Evolutionary conservation across 2,888 invertebrate genomes (phyloP).

Genomic region (Hydriomena furcata): DNA sequence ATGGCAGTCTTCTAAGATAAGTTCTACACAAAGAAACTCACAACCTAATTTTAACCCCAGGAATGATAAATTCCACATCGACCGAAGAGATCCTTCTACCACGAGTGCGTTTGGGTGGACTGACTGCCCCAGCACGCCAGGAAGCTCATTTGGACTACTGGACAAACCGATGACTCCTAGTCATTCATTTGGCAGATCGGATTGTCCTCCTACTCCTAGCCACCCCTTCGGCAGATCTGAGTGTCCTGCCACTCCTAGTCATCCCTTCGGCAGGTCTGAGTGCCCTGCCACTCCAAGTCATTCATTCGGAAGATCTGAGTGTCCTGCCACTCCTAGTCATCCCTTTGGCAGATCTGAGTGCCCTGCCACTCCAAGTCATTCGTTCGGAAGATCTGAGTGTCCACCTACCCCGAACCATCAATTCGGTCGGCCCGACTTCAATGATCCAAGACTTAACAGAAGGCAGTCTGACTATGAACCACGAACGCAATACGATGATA

Average conservation of each 20-base stretch:
- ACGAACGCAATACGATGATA: conserved; percentile 47
- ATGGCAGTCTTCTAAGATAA: conserved; percentile 21
- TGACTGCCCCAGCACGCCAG: conserved; percentile 52
- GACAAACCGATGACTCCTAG: conserved; percentile 54
- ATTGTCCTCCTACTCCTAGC: conserved; percentile 55
- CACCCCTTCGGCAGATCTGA: conserved; percentile 57
- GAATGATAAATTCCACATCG: conserved; percentile 40
- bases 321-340: conserved; percentile 37
- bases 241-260: conserved; percentile 43
- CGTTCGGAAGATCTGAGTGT: conserved; percentile 42
- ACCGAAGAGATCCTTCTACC: conserved; percentile 47
- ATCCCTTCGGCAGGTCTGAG: conserved; percentile 42
- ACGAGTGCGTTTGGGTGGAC: conserved; percentile 48
- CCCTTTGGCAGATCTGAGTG: conserved; percentile 41
- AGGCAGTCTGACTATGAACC: conserved; percentile 50
- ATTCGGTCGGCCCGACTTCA: conserved; percentile 42
- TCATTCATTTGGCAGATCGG: conserved; percentile 54
- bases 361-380: conserved; percentile 37
- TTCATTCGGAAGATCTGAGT: conserved; percentile 44
- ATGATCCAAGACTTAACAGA: conserved; percentile 65
- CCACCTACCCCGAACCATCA: conserved; percentile 40
- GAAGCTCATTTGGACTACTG: conserved; percentile 49
- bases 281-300: conserved; percentile 48
- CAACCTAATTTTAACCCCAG: conserved; percentile 34
- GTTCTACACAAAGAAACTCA: conserved; percentile 12